These are phyloP conservation scores for Ivindomyrus marchei DNA, from an alignment of 2,113 vertebrate species.

Conservation along the genomic window DNA sequence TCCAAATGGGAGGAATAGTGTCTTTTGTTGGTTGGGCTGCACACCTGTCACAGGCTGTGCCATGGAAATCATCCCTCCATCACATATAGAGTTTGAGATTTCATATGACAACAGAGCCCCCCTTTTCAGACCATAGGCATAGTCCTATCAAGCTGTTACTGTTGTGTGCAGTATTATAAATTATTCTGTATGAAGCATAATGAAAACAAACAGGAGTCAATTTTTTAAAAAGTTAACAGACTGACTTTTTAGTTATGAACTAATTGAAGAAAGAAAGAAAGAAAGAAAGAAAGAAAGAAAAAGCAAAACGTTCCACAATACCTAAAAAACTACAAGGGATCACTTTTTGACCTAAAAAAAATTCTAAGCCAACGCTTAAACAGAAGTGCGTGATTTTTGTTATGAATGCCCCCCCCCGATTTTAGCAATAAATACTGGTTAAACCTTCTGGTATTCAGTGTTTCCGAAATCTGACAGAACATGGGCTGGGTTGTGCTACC, in stretches of 20 bases:
- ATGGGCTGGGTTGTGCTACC: background rate
- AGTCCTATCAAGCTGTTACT: background rate
- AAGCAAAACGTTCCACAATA: background rate
- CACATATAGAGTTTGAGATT: background rate
- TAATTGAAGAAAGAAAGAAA: background rate
- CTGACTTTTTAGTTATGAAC: background rate
- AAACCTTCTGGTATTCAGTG: background rate
- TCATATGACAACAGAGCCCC: background rate
- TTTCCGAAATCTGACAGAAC: background rate
- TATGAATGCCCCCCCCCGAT: background rate
- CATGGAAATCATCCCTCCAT: background rate
- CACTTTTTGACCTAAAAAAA: background rate
- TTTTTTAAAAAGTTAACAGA: background rate
- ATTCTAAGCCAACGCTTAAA: no score
- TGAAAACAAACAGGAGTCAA: background rate
- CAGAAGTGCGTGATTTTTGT: no score
- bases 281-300: background rate
- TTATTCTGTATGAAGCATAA: background rate
- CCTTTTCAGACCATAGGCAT: background rate
- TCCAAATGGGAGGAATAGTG: background rate
- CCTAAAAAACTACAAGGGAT: background rate
- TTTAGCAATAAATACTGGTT: background rate
- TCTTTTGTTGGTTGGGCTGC: background rate
- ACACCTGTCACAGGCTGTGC: background rate
- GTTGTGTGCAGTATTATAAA: background rate